These are phyloP conservation scores for Elachura formosa DNA, from an alignment of 2,113 vertebrate species.

Conservation along the genomic window DNA sequence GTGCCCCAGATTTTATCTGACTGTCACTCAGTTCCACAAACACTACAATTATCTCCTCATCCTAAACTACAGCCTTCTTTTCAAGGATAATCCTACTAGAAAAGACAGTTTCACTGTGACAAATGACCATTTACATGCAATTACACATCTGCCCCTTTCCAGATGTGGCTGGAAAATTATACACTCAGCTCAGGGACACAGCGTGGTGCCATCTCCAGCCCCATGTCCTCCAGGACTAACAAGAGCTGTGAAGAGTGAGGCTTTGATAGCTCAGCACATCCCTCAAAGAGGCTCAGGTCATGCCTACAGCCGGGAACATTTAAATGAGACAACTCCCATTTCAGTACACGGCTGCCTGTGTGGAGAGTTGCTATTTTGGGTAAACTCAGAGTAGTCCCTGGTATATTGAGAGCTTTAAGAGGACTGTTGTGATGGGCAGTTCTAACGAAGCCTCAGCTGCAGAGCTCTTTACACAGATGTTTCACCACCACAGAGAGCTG, in stretches of 20 bases:
- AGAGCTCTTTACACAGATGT: background rate
- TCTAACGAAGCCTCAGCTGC: slow-evolving; percentile 14
- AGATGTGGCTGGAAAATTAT: background rate
- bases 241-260: background rate
- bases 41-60: background rate
- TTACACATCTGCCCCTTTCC: background rate
- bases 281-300: background rate
- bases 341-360: background rate
- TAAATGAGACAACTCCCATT: background rate
- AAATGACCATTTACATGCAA: background rate
- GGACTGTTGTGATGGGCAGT: background rate
- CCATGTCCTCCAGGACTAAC: background rate
- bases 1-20: background rate
- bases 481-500: background rate
- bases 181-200: background rate
- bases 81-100: background rate
- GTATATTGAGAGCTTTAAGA: background rate
- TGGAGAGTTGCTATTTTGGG: background rate
- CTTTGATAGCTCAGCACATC: slow-evolving; percentile 1
- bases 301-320: background rate
- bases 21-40: background rate
- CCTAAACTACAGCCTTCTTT: background rate
- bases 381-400: background rate
- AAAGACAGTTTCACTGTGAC: background rate
- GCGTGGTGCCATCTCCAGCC: background rate